Evolutionary conservation across 2,888 invertebrate species (phyloP), one percentile per base, ranked within the genome.

Genomic region (Erebia palarica): DNA sequence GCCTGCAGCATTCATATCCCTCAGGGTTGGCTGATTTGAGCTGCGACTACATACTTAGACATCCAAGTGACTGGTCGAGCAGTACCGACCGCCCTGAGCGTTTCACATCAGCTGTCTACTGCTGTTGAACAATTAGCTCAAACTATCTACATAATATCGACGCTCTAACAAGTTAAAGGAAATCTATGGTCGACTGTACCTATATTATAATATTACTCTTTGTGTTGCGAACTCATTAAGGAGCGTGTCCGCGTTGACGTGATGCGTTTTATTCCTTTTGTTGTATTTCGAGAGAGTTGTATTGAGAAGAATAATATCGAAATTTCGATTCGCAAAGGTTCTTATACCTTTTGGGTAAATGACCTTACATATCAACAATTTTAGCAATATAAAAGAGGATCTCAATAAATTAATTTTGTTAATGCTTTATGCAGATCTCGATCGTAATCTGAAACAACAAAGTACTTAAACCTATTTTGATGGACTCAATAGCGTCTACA

Each of bases 151-250:
- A 5, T 1, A 14, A 4, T 0, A 14, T 51, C 49, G 1, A 14
- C 11, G 13, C 44, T 10, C 13, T 47, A 47, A 51, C 0, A 49
- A 5, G 53, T 11, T 3, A 14, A 16, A 55, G 53, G 14, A 36
- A 65, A 59, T 49, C 49, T 69, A 44, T 47, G 21, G 65, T n/a
- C 47, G 71, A 71, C 51, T 69, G 71, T 75, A 75, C 67, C 51
- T 18, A 67, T 69, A 71, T 75, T 73, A 75, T 77, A 78, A 81
- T 83, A 86, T 84, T 82, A 80, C 87, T 87, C 86, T 88, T 88
- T 88, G 87, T 87, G 80, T 82, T 79, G 76, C 74, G 76, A 75
- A 79, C 73, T 83, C 83, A 85, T 85, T 85, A 85, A 82, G 78
- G 80, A 77, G 78, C 75, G 78, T 82, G 82, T 83, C 81, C 78